phyloP scores from a whole-genome alignment of 2,113 vertebrate species.

The Pycnonotus jocosus region DNA sequence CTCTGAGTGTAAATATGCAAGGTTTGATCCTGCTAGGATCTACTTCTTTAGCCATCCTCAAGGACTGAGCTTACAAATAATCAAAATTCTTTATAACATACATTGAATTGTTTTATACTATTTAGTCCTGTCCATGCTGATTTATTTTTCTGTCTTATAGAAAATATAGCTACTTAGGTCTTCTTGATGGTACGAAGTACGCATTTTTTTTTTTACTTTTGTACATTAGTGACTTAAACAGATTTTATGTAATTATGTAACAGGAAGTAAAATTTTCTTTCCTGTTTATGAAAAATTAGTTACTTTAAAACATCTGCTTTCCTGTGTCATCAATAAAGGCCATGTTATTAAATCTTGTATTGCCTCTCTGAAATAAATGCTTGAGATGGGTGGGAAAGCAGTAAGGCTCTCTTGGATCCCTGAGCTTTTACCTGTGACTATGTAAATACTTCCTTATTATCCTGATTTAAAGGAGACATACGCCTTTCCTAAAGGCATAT shows the following conservation, averaged over 20 bases:
- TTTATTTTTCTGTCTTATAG: conserved; percentile 3
- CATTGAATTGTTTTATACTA: neutral
- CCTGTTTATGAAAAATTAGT: neutral
- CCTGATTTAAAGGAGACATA: neutral
- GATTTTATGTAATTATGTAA: neutral
- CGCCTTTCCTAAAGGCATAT: neutral
- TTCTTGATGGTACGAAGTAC: conserved; percentile 8
- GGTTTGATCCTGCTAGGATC: conserved; percentile 49
- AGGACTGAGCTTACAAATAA: neutral
- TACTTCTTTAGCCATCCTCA: neutral
- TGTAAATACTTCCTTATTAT: neutral
- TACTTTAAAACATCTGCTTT: conserved; percentile 22
- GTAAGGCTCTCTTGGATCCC: neutral
- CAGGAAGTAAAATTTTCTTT: neutral
- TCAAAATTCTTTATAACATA: neutral
- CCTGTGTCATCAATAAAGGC: conserved; percentile 40
- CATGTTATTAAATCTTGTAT: neutral
- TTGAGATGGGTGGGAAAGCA: neutral
- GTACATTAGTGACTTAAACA: neutral
- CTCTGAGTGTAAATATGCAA: conserved; percentile 14
- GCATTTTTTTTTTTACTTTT: neutral
- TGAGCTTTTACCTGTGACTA: neutral
- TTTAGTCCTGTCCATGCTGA: neutral
- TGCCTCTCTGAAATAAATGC: neutral
- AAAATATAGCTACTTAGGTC: conserved; percentile 19